These are phyloP conservation scores for Osmerus eperlanus DNA, from an alignment of 2,113 vertebrate genomes.

Conservation along the genomic window DNA sequence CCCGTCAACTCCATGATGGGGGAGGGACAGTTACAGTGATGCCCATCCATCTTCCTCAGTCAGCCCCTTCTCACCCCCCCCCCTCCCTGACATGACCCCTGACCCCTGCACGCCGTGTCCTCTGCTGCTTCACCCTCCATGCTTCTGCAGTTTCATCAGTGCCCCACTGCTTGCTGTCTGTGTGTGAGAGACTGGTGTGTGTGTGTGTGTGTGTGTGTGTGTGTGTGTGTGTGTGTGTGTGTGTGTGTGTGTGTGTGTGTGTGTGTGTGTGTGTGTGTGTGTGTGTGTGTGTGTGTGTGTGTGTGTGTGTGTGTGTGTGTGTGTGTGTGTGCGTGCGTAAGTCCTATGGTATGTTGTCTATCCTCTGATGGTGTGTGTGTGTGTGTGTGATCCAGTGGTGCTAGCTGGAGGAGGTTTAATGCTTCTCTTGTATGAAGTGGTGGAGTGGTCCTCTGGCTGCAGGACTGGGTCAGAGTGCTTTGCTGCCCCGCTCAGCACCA, in stretches of 20 bases:
- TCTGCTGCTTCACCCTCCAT: conserved; percentile 1
- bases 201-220: no score
- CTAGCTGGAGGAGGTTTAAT: neutral
- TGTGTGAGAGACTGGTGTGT: conserved; percentile 38
- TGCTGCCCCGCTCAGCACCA: no score
- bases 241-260: conserved; percentile 24
- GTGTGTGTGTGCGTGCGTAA: conserved; percentile 23
- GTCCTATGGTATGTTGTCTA: conserved; percentile 27
- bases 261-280: conserved; percentile 1
- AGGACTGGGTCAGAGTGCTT: no score
- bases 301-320: conserved; percentile 42
- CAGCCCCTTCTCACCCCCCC: conserved; percentile 47
- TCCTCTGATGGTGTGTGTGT: conserved; percentile 15
- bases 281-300: conserved; percentile 45
- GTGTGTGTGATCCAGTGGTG: neutral
- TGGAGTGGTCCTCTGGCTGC: no score
- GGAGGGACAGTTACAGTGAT: no score
- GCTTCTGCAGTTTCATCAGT: conserved; percentile 52
- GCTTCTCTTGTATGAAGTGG: no score
- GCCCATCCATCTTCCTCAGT: conserved; percentile 52
- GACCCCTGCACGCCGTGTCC: neutral
- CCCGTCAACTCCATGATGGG: no score
- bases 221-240: conserved; percentile 1
- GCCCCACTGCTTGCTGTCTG: conserved; percentile 58
- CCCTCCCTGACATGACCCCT: neutral